Base-by-base conservation (phyloP, 2,113 vertebrate species). In the Hippocampus barbouri region DNA sequence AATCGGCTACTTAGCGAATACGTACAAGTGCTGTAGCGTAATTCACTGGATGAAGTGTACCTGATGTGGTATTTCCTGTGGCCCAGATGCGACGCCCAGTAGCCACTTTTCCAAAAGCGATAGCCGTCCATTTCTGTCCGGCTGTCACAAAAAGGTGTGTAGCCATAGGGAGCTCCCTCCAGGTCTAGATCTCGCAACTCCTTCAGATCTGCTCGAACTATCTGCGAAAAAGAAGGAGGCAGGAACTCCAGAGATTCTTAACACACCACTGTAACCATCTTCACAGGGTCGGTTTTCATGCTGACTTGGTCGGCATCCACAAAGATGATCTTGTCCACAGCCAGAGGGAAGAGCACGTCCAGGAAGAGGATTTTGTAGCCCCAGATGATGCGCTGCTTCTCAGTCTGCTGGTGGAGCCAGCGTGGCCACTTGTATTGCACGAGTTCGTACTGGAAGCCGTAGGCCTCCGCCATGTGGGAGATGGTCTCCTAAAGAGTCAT, bases 341-440 rank as follows among this genome's bases (percentile, higher is more conserved):
- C 94, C 81, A 99, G 84, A 12, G 97, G 97, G 81, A 99, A 99
- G 71, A 99, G 95, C 80, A 99, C 96, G 76, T 99, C 97, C 80
- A 99, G 89, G 84, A 99, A 98, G 74, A 99, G 96, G 84, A 99
- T 99, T 91, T 98, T 99, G 88, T 98, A 96, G 64, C 97, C 97
- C 97, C 97, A 98, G 81, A 99, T 98, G 75, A 97, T 95, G 56
- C 97, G 93, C 79, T 99, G 97, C 86, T 98, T 99, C 86, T 99
- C 97, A 5, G 93, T 95, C 91, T 99, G 96, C 71, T 95, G 95
- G 86, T 95, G 93, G 68, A 99, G 94, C 97, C 97, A 99, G 0
- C 89, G 94, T 0, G 97, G 97, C 97, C 97, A 99, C 78, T 93
- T 95, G 66, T 99, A 98, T 68, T 99, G 97, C 0, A 99, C 96